Conservation (phyloP, 2,888 invertebrate genomes). For the Dryococelus australis region DNA sequence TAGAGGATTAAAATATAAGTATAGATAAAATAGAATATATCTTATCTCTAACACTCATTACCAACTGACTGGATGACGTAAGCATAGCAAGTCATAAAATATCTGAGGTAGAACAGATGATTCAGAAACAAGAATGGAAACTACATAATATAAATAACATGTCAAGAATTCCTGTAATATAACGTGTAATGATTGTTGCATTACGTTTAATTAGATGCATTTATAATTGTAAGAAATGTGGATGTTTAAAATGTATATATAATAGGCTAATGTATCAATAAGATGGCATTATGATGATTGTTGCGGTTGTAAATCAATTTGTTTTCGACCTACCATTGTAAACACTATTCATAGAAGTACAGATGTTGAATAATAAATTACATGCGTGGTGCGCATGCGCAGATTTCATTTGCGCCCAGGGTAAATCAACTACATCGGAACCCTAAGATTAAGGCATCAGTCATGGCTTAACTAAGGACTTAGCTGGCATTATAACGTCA, state of each 20-base stretch:
- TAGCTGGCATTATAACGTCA: too few relatives aligned
- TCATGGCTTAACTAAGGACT: too few relatives aligned
- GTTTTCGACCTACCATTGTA: not conserved
- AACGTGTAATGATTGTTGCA: not conserved
- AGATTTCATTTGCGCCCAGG: too few relatives aligned
- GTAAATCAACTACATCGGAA: too few relatives aligned
- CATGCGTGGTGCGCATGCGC: too few relatives aligned
- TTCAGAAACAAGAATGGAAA: not conserved
- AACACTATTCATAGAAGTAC: not conserved
- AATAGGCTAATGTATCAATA: too few relatives aligned
- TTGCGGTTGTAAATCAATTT: not conserved
- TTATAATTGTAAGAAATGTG: not conserved
- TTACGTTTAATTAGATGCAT: not conserved
- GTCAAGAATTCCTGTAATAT: too few relatives aligned
- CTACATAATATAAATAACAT: not conserved
- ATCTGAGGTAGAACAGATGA: not conserved
- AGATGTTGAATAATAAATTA: not conserved
- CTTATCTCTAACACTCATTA: not conserved
- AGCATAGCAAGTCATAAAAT: too few relatives aligned
- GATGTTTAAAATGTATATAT: too few relatives aligned
- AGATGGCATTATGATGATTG: not conserved
- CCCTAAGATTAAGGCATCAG: too few relatives aligned
- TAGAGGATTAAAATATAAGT: not conserved
- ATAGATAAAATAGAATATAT: not conserved
- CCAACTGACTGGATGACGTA: too few relatives aligned